phyloP scores from a whole-genome alignment of 2,113 vertebrate genomes.

The Sus scrofa region T2T-Sscrofa CM000812.6:256649001-256649500 shows the following conservation, averaged over 20 bases:
- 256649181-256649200: background rate
- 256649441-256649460: background rate
- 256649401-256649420: background rate
- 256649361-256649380: background rate
- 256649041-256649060: background rate
- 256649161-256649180: background rate
- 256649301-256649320: background rate
- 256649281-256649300: background rate
- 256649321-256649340: background rate
- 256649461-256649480: background rate
- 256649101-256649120: background rate
- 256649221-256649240: background rate
- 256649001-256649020: background rate
- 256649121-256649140: background rate
- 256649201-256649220: background rate
- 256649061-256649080: background rate
- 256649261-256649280: background rate
- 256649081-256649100: background rate
- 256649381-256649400: background rate
- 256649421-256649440: background rate
- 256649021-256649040: background rate
- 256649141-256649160: background rate
- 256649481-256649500: background rate
- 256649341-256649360: background rate
- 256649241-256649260: background rate